These are phyloP conservation scores for Nilaparvata lugens DNA, from an alignment of 1,140 invertebrate species.

Conservation along the genomic window DNA sequence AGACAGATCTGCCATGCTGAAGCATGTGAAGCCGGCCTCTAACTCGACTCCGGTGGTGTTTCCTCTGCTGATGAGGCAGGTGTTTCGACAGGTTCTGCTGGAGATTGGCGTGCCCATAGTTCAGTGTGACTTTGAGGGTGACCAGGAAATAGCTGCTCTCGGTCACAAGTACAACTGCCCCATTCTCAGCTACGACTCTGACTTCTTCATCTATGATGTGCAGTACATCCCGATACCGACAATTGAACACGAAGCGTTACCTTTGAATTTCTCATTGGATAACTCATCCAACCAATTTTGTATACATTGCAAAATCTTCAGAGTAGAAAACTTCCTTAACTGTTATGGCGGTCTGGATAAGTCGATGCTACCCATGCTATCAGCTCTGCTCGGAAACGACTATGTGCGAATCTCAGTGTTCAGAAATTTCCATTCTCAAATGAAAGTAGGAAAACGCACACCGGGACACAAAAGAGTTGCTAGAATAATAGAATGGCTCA, in stretches of 20 bases:
- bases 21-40: conserved; percentile 6
- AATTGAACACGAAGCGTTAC: conserved; percentile 37
- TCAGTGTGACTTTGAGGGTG: conserved; percentile 76
- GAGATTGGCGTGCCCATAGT: conserved; percentile 54
- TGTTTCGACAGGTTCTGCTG: conserved; percentile 56
- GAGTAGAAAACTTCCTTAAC: conserved; percentile 54
- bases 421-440: conserved; percentile 52
- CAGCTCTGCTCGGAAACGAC: conserved; percentile 79
- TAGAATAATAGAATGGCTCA: conserved; percentile 61
- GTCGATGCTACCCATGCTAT: conserved; percentile 61
- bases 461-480: conserved; percentile 51
- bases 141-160: conserved; percentile 69
- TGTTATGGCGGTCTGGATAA: conserved; percentile 53
- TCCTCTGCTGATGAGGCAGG: conserved; percentile 57
- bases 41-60: conserved; percentile 40
- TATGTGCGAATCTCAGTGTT: conserved; percentile 63
- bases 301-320: conserved; percentile 60
- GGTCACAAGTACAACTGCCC: conserved; percentile 69
- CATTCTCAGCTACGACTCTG: conserved; percentile 80
- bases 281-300: conserved; percentile 18
- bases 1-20: conserved; percentile 42
- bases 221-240: conserved; percentile 69
- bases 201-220: conserved; percentile 82
- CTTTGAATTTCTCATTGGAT: conserved; percentile 4
- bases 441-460: conserved; percentile 47